These are phyloP conservation scores for Leptosomus discolor DNA, from an alignment of 2,113 vertebrate species.

Conservation along the genomic window DNA sequence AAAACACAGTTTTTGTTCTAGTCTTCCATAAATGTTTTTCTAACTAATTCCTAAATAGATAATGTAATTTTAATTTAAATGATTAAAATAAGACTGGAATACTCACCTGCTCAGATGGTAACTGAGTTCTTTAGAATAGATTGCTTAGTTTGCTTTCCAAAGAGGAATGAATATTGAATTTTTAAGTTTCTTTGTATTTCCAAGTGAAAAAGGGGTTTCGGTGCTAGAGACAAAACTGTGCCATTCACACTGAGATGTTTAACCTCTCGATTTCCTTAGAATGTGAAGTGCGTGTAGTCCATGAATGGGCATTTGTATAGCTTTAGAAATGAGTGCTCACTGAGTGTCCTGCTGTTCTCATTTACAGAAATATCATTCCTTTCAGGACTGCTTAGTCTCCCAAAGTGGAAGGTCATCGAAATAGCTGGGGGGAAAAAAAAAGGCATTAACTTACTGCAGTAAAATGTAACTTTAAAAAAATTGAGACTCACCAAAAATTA, in stretches of 20 bases:
- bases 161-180: slow-evolving; percentile 5
- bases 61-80: background rate
- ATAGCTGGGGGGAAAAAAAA: background rate
- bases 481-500: background rate
- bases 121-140: background rate
- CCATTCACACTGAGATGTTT: background rate
- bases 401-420: background rate
- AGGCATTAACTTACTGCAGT: background rate
- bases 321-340: background rate
- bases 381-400: background rate
- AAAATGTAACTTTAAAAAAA: background rate
- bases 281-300: background rate
- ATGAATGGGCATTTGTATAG: background rate
- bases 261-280: background rate
- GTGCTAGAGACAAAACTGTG: background rate
- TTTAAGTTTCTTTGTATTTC: slow-evolving; percentile 32
- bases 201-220: background rate
- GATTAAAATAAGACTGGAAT: background rate
- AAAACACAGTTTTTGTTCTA: background rate
- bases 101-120: background rate
- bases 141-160: background rate
- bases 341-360: background rate
- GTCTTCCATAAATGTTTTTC: background rate
- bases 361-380: background rate
- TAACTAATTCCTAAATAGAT: background rate